Base-by-base conservation (phyloP, 1,140 invertebrate genomes). In the Eriocheir sinensis region DNA sequence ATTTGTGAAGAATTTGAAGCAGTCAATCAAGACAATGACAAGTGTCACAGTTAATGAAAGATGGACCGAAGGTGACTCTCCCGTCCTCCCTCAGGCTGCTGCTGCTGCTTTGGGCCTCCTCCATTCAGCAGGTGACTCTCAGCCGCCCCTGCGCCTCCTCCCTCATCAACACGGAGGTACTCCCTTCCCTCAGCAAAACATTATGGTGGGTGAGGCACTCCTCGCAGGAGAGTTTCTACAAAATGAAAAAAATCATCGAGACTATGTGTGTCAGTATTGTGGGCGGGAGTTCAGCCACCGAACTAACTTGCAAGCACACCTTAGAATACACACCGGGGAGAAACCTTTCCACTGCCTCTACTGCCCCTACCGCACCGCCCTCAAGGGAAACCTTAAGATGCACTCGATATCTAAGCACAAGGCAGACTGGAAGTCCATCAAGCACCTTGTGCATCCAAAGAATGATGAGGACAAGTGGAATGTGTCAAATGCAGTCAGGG, bases 331-430 rank as follows among this genome's bases (percentile, higher is more conserved):
- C 91, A 95, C 94, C 0, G 94, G 94, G 79, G 94, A 95, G 94
- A 95, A 95, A 86, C 94, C 94, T 27, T 95, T 95, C 94, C 94
- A 92, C 85, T 95, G 94, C 83, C 91, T 95, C 38, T 95, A 95
- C 53, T 95, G 94, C 91, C 94, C 90, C 32, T 95, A 95, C 91
- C 94, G 94, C 81, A 95, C 94, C 15, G 94, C 94, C 6, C 91
- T 95, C 53, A 95, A 95, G 85, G 94, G 94, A 21, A 95, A 95
- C 85, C 94, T 95, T 4, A 95, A 95, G 86, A 95, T 95, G 94
- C 94, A 95, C 40, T 89, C 91, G 21, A 95, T 95, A 53, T 95
- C 94, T 15, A 88, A 81, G 21, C 94, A 95, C 91, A 95, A 95
- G 72, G 91, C 80, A 4, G 94, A 95, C 60, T 95, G 94, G 94